These are phyloP conservation scores for Brevimyrus niger DNA, from an alignment of 2,113 vertebrate species.

Conservation along the genomic window DNA sequence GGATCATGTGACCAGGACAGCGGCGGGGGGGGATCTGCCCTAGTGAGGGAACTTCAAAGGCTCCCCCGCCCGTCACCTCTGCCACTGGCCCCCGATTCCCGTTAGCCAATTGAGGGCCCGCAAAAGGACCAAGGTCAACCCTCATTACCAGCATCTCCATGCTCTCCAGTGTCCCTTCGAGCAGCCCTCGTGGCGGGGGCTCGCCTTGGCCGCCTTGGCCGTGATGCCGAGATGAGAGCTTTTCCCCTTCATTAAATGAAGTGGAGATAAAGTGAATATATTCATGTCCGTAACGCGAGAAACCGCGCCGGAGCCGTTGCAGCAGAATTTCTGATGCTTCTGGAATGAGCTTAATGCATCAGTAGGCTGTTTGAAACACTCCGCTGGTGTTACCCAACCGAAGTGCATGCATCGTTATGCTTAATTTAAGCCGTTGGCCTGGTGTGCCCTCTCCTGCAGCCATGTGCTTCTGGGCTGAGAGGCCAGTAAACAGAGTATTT, in stretches of 20 bases:
- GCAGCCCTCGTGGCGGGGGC: not conserved
- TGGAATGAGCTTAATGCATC: not conserved
- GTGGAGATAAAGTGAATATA: conserved; percentile 9
- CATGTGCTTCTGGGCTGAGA: not conserved
- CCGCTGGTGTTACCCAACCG: no score
- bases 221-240: not conserved
- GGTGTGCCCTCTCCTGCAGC: not conserved
- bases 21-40: not conserved
- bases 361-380: not conserved
- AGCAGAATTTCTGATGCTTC: not conserved
- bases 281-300: not conserved
- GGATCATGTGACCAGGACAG: conserved; percentile 30
- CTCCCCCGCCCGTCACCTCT: conserved; percentile 15
- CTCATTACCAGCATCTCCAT: conserved; percentile 3
- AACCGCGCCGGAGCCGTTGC: not conserved
- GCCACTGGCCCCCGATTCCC: not conserved
- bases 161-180: not conserved
- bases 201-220: not conserved
- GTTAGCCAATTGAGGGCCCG: conserved; percentile 5
- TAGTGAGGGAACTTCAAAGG: conserved; percentile 13
- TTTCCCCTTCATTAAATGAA: conserved; percentile 4
- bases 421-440: not conserved
- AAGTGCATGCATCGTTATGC: not conserved
- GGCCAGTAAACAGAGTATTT: not conserved
- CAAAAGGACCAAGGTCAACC: not conserved